Conservation (phyloP, 1,140 invertebrate species). For the Pogonomyrmex californicus region DNA sequence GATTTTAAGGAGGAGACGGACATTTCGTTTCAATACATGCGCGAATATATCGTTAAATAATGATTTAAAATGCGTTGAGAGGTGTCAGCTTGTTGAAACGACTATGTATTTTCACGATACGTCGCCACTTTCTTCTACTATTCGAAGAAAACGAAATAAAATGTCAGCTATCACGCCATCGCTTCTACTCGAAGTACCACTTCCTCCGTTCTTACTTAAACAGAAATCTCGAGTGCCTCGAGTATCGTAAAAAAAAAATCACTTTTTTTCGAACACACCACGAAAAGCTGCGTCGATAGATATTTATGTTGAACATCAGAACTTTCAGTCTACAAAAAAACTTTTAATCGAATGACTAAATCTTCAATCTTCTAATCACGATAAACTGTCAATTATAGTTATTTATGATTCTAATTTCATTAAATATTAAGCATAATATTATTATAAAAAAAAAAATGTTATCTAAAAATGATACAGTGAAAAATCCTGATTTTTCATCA, state of each 20-base stretch:
- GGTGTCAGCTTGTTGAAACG: not conserved
- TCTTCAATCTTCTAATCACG: not conserved
- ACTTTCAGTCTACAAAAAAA: not conserved
- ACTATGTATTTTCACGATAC: conserved; percentile 24
- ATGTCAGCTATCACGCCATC: conserved; percentile 55
- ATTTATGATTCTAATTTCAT: not conserved
- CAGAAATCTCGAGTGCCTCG: conserved; percentile 52
- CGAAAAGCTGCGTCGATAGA: not conserved
- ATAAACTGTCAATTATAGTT: not conserved
- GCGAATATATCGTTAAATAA: not conserved
- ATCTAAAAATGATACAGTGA: not conserved
- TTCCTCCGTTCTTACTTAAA: conserved; percentile 54
- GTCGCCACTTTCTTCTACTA: conserved; percentile 12
- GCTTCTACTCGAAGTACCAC: conserved; percentile 53
- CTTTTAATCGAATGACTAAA: too few species aligned
- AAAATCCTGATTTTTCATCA: not conserved
- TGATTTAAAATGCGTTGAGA: not conserved
- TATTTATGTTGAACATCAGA: conserved; percentile 3
- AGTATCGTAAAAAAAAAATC: conserved; percentile 56
- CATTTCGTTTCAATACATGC: not conserved
- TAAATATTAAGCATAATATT: not conserved
- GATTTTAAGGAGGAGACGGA: not conserved
- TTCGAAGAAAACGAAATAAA: conserved; percentile 47
- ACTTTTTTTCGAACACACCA: not conserved
- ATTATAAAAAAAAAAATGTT: not conserved